Evolutionary conservation across 2,113 vertebrate genomes (phyloP), one percentile per base, ranked within the genome.

Genomic region (Polyodon spathula): DNA sequence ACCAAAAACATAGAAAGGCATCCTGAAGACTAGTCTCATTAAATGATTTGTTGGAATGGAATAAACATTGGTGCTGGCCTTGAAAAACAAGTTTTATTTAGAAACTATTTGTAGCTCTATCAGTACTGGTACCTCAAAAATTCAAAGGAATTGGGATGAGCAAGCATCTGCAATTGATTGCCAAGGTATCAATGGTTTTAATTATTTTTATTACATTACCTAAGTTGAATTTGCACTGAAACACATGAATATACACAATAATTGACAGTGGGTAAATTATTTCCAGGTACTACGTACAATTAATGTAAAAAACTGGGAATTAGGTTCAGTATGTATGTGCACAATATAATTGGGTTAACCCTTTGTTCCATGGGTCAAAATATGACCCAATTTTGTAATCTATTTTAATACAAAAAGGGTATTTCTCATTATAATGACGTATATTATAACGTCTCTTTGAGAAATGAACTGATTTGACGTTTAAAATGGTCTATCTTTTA

Each of bases 11-110:
- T 54, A 65, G n/a, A 69, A 40, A 59, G 63, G 39, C 58, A 68
- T 65, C 67, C 58, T 75, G 67, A 72, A 74, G 71, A 77, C 62
- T 60, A 71, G 71, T 67, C 68, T 57, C 58, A 68, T 66, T 66
- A 64, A 68, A 73, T 74, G 70, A 73, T 75, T 74, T 71, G 71
- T 70, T 62, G 51, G 78, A 72, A 79, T 82, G 73, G 65, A 65
- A 78, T 76, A 77, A 81, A 81, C 73, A 78, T 66, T 6, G 27
- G 15, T 60, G 61, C 39, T 63, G 42, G 1, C 51, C 59, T 68
- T 69, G 68, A 63, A 62, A 54, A 66, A 59, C 42, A 40, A 48
- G 58, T 56, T 62, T 75, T 70, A 79, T 78, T 73, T 58, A 71
- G 63, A 75, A 75, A 80, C 66, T 69, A 52, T 66, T 77, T 69